These are phyloP conservation scores for Pedicia rivosa DNA, from an alignment of 2,888 invertebrate genomes.

Conservation along the genomic window DNA sequence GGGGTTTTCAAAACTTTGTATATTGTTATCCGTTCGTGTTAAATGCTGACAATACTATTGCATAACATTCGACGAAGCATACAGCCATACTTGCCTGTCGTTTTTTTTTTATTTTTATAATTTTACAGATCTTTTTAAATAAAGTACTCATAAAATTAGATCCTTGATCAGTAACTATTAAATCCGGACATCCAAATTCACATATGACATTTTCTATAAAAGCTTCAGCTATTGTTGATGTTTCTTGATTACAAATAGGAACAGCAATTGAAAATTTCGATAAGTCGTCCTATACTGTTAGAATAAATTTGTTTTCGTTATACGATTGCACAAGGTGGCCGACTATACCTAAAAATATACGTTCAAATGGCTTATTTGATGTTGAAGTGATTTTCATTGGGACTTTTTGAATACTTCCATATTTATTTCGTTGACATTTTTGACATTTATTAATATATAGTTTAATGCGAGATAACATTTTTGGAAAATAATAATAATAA, in stretches of 20 bases:
- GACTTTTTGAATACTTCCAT: not conserved
- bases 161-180: too few relatives aligned
- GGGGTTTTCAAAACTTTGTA: too few relatives aligned
- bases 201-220: slow-evolving; percentile 1
- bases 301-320: slow-evolving; percentile 15
- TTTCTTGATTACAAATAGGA: slow-evolving; percentile 19
- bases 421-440: not conserved
- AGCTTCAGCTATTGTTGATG: slow-evolving; percentile 17
- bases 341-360: not conserved
- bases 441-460: not conserved
- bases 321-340: not conserved
- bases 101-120: too few relatives aligned
- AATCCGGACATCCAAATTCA: too few relatives aligned
- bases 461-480: not conserved
- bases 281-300: slow-evolving; percentile 22
- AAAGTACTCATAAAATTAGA: too few relatives aligned
- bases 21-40: too few relatives aligned
- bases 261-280: slow-evolving; percentile 21
- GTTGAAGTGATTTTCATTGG: not conserved
- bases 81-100: too few relatives aligned
- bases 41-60: too few relatives aligned
- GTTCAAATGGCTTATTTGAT: not conserved
- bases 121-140: too few relatives aligned
- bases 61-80: too few relatives aligned
- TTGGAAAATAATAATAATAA: not conserved